Evolutionary conservation across 1,140 invertebrate genomes (phyloP).

Genomic region (Drosophila gunungcola): DNA sequence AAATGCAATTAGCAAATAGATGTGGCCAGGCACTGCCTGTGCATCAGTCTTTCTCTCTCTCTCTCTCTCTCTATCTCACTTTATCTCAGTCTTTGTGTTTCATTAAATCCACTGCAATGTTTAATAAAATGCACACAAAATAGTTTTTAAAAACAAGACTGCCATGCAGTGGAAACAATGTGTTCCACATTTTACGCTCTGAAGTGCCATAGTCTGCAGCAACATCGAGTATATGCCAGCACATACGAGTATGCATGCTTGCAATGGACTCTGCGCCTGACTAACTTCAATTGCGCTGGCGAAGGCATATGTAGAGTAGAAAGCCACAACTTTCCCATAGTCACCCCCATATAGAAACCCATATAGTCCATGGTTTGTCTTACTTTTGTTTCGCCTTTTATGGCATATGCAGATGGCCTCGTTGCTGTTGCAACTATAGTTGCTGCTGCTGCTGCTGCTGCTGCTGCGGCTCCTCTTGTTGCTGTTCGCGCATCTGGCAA

Average conservation of each 20-base stretch:
- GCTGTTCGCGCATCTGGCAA: slow-evolving; percentile 81
- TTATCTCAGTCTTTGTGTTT: slow-evolving; percentile 43
- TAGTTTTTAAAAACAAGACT: slow-evolving; percentile 65
- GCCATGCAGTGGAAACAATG: slow-evolving; percentile 32
- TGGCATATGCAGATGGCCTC: slow-evolving; percentile 70
- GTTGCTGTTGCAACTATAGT: slow-evolving; percentile 20
- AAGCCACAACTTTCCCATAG: slow-evolving; percentile 58
- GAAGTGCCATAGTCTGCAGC: slow-evolving; percentile 24
- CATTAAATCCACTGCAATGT: slow-evolving; percentile 73
- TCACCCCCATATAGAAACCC: slow-evolving; percentile 32
- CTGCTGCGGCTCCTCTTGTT: slow-evolving; percentile 26
- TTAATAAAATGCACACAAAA: slow-evolving; percentile 79
- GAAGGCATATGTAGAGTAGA: slow-evolving; percentile 25
- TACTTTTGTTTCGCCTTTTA: slow-evolving; percentile 63
- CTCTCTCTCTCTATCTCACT: slow-evolving; percentile 17
- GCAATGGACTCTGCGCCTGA: slow-evolving; percentile 69
- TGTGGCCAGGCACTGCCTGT: slow-evolving; percentile 51
- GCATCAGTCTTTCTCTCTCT: slow-evolving; percentile 6
- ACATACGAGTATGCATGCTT: slow-evolving; percentile 32
- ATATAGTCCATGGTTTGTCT: slow-evolving; percentile 49
- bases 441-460: slow-evolving; percentile 25
- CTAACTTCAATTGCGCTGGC: slow-evolving; percentile 55
- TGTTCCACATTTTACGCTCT: slow-evolving; percentile 60
- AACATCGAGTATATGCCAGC: slow-evolving; percentile 16
- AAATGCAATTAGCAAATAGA: slow-evolving; percentile 82